A percentile compares a stretch with the other conserved stretches of the same genome.
Conservation (phyloP, 2,888 invertebrate genomes). For the Hybos culiciformis region DNA sequence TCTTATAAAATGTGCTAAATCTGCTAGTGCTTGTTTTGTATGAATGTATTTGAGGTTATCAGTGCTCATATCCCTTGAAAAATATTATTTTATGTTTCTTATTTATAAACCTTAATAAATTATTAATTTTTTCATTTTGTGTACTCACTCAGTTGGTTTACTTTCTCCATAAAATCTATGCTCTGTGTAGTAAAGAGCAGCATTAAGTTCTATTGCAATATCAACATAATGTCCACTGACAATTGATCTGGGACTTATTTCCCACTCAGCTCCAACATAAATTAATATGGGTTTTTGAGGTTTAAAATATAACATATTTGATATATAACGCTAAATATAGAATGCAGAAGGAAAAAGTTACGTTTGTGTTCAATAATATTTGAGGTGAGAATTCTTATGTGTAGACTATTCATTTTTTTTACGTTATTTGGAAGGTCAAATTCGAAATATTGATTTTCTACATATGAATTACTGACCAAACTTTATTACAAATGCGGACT, state of each 20-base stretch:
- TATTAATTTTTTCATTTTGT: not conserved
- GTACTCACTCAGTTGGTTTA: constrained; percentile 49
- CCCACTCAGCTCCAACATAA: constrained; percentile 55
- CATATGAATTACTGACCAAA: too few species aligned
- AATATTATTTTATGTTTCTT: constrained; percentile 3
- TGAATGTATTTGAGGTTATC: constrained; percentile 46
- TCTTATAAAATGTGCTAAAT: constrained; percentile 49
- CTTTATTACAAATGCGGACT: too few species aligned
- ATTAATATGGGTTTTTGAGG: constrained; percentile 45
- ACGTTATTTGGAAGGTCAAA: too few species aligned
- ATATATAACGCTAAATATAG: constrained; percentile 38
- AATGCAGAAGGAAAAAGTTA: too few species aligned
- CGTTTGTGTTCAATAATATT: too few species aligned
- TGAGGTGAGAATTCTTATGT: too few species aligned
- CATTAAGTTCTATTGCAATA: constrained; percentile 41
- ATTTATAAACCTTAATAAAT: not conserved
- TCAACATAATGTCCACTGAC: constrained; percentile 44
- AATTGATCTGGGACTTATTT: constrained; percentile 43
- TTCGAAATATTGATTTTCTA: too few species aligned
- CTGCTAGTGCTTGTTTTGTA: constrained; percentile 52
- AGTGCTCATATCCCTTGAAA: constrained; percentile 43
- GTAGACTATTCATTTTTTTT: too few species aligned
- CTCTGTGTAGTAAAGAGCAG: constrained; percentile 56
- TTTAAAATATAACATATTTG: constrained; percentile 32
- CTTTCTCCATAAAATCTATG: constrained; percentile 70